phyloP scores from a whole-genome alignment of 2,888 invertebrate genomes.

The Drosophila maculinotata region DNA sequence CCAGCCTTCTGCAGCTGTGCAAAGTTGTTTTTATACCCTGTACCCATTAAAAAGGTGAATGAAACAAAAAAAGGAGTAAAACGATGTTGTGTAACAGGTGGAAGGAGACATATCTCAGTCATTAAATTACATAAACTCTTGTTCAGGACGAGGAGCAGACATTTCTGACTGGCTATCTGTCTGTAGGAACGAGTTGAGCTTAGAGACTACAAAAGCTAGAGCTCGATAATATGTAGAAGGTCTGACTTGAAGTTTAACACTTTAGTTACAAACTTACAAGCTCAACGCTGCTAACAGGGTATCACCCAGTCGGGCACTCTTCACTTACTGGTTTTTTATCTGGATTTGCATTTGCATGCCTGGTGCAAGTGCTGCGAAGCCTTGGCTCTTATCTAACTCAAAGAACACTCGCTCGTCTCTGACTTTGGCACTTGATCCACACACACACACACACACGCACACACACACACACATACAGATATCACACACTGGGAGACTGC shows the following conservation, averaged over 20 bases:
- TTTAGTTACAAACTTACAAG: no score
- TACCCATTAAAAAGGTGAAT: slow-evolving; percentile 1
- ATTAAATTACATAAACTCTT: background rate
- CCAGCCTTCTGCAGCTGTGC: slow-evolving; percentile 29
- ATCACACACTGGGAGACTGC: slow-evolving; percentile 53
- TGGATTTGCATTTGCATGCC: slow-evolving; percentile 71
- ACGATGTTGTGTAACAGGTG: background rate
- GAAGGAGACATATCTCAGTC: background rate
- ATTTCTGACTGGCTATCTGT: background rate
- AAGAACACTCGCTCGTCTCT: slow-evolving; percentile 61
- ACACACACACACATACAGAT: slow-evolving; percentile 18
- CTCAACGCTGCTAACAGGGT: background rate
- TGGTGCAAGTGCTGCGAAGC: slow-evolving; percentile 51
- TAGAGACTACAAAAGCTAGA: background rate
- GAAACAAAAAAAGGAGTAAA: background rate
- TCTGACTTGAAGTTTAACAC: no score
- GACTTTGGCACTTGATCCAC: slow-evolving; percentile 76
- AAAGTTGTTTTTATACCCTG: slow-evolving; percentile 7
- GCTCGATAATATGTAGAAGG: no score
- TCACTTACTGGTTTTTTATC: slow-evolving; percentile 40
- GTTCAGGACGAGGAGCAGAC: background rate
- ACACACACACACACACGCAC: slow-evolving; percentile 25
- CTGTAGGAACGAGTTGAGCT: no score
- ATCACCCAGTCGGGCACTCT: background rate
- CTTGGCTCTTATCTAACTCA: slow-evolving; percentile 70